Evolutionary conservation across 1,140 invertebrate species (phyloP), one percentile per base, ranked within the genome.

Genomic region (Meloidogyne floridensis): DNA sequence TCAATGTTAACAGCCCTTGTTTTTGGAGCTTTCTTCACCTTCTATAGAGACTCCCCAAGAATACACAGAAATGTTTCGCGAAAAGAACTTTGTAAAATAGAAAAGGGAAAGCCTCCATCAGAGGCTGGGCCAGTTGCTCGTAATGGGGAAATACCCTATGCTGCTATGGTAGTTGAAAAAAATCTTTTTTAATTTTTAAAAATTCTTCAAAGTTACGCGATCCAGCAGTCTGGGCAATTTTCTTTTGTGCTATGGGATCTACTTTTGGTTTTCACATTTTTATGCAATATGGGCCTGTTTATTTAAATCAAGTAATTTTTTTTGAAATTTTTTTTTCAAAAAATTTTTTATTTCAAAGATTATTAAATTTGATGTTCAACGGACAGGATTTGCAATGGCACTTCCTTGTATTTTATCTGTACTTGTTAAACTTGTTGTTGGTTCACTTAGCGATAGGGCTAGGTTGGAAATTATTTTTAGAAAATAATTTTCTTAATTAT

Each of bases 261-360:
- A 80, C 65, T 70, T 78, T 85, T 15, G 69, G 76, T 47, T 84
- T 87, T 70, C 74, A 87, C 10, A 83, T 87, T 42, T 87, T 87
- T 71, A 81, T 84, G 70, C 87, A 89, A 53, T 87, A 87, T 69
- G 87, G 87, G 11, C 87, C 87, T 71, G 87, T 83, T 32, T 87
- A 87, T 82, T 72, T 87, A 51, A 88, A 88, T 51, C 89, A 87
- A 70, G 87, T 87, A 56, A 20, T 80, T 18, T 43, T 70, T 56
- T 11, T 13, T n/a, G 9, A 32, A 47, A 18, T 59, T 85, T 42
- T 13, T 13, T 59, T 18, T 42, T 2, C 10, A 84, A 83, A 13
- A 65, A 56, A 20, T 74, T 11, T 15, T 18, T 42, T 11, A 32
- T 32, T 32, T 32, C 2, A 32, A 8, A 72, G 83, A 70, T 69